Conservation (phyloP, 2,113 vertebrate species). For the Brachyistius frenatus region DNA sequence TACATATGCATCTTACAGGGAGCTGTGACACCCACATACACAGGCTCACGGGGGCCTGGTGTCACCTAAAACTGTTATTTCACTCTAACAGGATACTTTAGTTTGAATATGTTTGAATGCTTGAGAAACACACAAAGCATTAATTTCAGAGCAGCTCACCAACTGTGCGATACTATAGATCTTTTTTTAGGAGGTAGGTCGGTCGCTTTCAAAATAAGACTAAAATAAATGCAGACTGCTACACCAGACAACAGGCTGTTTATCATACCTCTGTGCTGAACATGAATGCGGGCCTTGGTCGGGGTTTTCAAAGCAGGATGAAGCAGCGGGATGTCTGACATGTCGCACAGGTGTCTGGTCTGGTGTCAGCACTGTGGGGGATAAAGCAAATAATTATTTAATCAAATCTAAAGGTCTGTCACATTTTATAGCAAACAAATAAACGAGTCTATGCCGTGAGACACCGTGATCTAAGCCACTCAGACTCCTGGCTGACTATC, state of each 20-base stretch:
- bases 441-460: conserved; percentile 13
- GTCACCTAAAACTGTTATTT: conserved; percentile 56
- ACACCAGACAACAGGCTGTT: conserved; percentile 58
- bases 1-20: conserved; percentile 55
- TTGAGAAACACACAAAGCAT: conserved; percentile 10
- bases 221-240: conserved; percentile 55
- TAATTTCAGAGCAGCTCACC: conserved; percentile 26
- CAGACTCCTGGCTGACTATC: conserved; percentile 3
- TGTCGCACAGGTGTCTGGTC: conserved; percentile 26
- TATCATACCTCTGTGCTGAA: conserved; percentile 49
- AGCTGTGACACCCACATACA: conserved; percentile 43
- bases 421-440: conserved; percentile 39
- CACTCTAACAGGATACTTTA: conserved; percentile 68
- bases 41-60: conserved; percentile 30
- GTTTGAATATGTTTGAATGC: conserved; percentile 27
- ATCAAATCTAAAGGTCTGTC: conserved; percentile 32
- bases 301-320: conserved; percentile 17
- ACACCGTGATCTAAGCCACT: conserved; percentile 2
- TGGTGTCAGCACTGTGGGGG: conserved; percentile 17
- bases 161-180: conserved; percentile 6
- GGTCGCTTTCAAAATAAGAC: conserved; percentile 55
- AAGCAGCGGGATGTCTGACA: conserved; percentile 36
- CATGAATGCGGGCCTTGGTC: conserved; percentile 23
- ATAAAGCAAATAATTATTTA: conserved; percentile 39
- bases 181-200: conserved; percentile 45